Evolutionary conservation across 2,113 vertebrate species (phyloP).

Genomic region (Macaca fascicularis): DNA sequence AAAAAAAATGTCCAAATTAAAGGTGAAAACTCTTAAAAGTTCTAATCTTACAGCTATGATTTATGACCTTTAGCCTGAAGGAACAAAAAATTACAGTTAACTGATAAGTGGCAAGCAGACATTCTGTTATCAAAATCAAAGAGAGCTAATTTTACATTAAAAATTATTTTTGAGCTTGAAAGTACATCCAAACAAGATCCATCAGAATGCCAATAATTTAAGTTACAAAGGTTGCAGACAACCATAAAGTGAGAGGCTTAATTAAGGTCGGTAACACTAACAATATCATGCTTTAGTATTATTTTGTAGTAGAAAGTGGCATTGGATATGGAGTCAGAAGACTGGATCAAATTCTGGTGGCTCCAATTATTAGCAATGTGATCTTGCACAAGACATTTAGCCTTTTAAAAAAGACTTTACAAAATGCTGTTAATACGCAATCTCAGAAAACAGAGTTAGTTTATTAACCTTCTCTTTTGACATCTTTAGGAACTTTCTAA

Average conservation of each 20-base stretch:
- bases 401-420: neutral
- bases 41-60: neutral
- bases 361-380: neutral
- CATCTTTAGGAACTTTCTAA: neutral
- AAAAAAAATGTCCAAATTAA: neutral
- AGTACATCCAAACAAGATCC: neutral
- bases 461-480: neutral
- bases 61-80: neutral
- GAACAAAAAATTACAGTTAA: neutral
- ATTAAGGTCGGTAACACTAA: neutral
- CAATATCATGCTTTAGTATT: neutral
- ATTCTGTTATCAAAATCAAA: neutral
- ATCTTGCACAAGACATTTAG: neutral
- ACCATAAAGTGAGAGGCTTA: neutral
- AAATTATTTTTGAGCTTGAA: constrained; percentile 5
- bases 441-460: neutral
- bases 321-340: neutral
- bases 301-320: neutral
- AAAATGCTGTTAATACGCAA: neutral
- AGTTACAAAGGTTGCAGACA: neutral
- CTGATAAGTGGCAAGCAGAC: neutral
- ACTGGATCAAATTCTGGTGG: neutral
- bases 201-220: neutral
- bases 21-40: neutral
- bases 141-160: neutral